These are phyloP conservation scores for Drosophila acutilabella DNA, from an alignment of 2,888 invertebrate genomes.

Conservation along the genomic window DNA sequence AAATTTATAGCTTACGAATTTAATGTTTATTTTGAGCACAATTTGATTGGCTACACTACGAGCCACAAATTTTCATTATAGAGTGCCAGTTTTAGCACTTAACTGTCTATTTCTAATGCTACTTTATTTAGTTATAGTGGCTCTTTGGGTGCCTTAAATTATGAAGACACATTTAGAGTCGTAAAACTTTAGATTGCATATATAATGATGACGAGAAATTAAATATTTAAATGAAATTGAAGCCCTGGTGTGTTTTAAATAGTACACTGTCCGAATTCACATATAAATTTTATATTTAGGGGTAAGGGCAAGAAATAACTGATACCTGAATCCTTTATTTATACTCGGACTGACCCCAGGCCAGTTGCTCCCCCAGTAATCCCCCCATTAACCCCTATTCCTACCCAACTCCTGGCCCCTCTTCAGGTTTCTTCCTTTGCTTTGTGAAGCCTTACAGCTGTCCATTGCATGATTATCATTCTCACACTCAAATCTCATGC, in stretches of 20 bases:
- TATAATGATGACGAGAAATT: background rate
- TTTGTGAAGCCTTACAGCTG: constrained; percentile 48
- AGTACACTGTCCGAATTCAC: constrained; percentile 13
- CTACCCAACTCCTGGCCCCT: background rate
- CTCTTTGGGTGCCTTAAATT: background rate
- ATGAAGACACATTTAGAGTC: background rate
- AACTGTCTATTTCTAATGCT: background rate
- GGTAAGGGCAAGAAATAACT: constrained; percentile 1
- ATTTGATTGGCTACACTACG: too few species aligned
- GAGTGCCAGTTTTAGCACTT: background rate
- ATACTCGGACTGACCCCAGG: constrained; percentile 9
- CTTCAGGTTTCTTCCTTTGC: constrained; percentile 2
- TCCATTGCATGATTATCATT: constrained; percentile 16
- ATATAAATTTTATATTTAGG: constrained; percentile 24
- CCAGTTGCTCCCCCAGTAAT: background rate
- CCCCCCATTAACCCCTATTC: background rate
- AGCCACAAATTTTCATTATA: background rate
- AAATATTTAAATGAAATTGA: constrained; percentile 12
- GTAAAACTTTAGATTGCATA: background rate
- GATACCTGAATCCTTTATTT: constrained; percentile 31
- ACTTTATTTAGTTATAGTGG: background rate
- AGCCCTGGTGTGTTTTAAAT: background rate
- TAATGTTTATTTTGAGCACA: too few species aligned
- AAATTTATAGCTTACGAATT: too few species aligned
- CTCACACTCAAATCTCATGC: background rate